These are phyloP conservation scores for Drosophila watanabei DNA, from an alignment of 1,140 invertebrate genomes.

Conservation along the genomic window DNA sequence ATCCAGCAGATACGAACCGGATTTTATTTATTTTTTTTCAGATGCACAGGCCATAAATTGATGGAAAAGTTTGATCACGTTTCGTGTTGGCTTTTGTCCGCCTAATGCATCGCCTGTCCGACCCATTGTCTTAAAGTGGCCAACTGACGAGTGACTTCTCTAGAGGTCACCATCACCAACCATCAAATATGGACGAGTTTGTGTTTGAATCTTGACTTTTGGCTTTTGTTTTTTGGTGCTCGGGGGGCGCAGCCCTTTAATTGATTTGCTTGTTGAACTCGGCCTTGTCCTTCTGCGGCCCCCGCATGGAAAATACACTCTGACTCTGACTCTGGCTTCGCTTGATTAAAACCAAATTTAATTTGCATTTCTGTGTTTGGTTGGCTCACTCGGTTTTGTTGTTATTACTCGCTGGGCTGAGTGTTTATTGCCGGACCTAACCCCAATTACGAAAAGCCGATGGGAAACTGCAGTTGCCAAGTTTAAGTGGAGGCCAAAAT, in stretches of 20 bases:
- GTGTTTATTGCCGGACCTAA: conserved; percentile 56
- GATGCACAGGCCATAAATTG: conserved; percentile 57
- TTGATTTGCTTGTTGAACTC: conserved; percentile 70
- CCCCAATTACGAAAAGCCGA: conserved; percentile 61
- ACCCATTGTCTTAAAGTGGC: conserved; percentile 45
- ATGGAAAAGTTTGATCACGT: conserved; percentile 65
- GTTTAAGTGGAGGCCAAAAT: conserved; percentile 20
- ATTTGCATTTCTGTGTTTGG: conserved; percentile 61
- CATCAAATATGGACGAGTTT: conserved; percentile 26
- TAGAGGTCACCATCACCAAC: conserved; percentile 53
- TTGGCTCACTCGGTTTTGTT: conserved; percentile 41
- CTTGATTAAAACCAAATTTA: conserved; percentile 82
- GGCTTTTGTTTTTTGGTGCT: conserved; percentile 29
- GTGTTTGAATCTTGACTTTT: conserved; percentile 15
- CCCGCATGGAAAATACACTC: conserved; percentile 47
- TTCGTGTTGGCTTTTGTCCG: conserved; percentile 47
- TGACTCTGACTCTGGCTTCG: not conserved
- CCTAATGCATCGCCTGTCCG: conserved; percentile 37
- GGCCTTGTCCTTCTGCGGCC: conserved; percentile 42
- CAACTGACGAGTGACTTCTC: conserved; percentile 47
- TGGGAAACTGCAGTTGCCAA: conserved; percentile 33
- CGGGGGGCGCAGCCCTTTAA: conserved; percentile 69
- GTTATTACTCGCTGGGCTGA: conserved; percentile 19
- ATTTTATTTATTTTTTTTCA: conserved; percentile 22
- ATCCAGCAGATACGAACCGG: conserved; percentile 44